Conservation (phyloP, 2,113 vertebrate genomes). For the Antechinus stuartii region DNA sequence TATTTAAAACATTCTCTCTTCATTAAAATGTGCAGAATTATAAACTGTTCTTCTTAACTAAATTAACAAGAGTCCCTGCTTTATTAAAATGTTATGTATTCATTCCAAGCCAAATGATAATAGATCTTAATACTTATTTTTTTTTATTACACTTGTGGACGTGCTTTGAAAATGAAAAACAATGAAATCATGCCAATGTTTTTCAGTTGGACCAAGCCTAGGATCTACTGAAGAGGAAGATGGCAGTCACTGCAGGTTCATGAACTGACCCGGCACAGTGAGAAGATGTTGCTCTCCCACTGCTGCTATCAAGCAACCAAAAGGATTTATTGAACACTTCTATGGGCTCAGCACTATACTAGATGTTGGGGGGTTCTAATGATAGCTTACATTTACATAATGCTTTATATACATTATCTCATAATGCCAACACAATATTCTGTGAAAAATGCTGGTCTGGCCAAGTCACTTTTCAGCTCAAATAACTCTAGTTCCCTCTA, state of each 20-base stretch:
- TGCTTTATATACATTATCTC: neutral
- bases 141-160: neutral
- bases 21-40: neutral
- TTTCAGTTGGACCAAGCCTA: neutral
- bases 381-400: neutral
- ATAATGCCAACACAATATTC: neutral
- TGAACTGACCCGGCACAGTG: neutral
- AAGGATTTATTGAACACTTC: neutral
- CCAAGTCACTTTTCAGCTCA: neutral
- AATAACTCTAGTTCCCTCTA: neutral
- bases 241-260: neutral
- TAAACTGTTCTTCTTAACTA: neutral
- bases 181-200: neutral
- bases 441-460: neutral
- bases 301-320: neutral
- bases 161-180: conserved; percentile 42
- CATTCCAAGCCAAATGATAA: conserved; percentile 23
- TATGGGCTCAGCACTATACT: neutral
- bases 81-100: conserved; percentile 10
- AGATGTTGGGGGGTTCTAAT: neutral
- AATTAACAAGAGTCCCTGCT: neutral
- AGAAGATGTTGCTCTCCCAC: neutral
- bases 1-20: neutral
- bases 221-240: neutral
- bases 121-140: neutral